Evolutionary conservation across 2,888 invertebrate species (phyloP).

Genomic region (Gymnosoma rotundatum): DNA sequence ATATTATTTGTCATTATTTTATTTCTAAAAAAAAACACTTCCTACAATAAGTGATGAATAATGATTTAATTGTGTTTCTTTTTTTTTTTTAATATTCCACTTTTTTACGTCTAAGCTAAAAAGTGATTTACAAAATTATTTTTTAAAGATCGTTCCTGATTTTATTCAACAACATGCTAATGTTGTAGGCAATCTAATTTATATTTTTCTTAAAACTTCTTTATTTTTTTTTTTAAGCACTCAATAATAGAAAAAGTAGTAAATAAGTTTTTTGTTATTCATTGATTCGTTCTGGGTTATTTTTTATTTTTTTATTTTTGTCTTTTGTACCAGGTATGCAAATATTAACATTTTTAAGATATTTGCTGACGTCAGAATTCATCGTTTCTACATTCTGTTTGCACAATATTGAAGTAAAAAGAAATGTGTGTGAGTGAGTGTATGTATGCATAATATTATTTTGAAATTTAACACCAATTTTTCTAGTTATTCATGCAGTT

Average conservation of each 20-base stretch:
- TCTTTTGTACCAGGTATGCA: constrained; percentile 34
- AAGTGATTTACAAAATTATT: constrained; percentile 4
- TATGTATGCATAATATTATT: constrained; percentile 6
- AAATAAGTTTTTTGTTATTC: constrained; percentile 41
- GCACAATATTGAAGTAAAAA: background rate
- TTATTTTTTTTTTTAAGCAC: background rate
- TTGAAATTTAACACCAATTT: constrained; percentile 74
- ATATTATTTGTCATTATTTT: background rate
- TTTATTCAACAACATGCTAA: constrained; percentile 8
- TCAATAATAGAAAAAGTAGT: constrained; percentile 14
- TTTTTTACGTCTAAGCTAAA: constrained; percentile 8
- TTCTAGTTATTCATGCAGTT: background rate
- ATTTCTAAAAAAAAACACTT: background rate
- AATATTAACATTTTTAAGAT: constrained; percentile 45
- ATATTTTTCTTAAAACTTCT: background rate
- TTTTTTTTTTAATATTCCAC: constrained; percentile 6
- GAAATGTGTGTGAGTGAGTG: background rate
- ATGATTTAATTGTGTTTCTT: constrained; percentile 22
- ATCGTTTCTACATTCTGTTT: constrained; percentile 32
- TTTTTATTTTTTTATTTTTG: background rate
- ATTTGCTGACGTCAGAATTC: constrained; percentile 73
- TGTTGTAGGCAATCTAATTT: constrained; percentile 20
- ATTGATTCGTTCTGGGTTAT: constrained; percentile 15
- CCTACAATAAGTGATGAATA: constrained; percentile 8
- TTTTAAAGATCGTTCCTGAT: background rate